phyloP scores from a whole-genome alignment of 2,888 invertebrate genomes.

The Aporophyla lueneburgensis region DNA sequence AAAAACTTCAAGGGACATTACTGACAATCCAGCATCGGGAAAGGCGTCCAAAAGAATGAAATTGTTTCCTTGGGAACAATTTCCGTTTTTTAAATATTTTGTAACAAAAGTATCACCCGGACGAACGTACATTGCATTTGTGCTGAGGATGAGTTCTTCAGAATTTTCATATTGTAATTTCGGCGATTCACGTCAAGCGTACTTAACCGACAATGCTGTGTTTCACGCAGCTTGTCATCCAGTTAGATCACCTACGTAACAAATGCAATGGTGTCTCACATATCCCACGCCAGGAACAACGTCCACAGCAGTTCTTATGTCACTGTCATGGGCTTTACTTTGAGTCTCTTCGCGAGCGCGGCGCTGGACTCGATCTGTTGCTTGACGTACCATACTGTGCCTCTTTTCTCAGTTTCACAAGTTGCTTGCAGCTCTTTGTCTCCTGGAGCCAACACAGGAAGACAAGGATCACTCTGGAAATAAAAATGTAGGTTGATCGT shows the following conservation, averaged over 20 bases:
- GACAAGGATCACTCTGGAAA: conserved; percentile 10
- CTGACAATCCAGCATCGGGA: neutral
- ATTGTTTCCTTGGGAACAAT: neutral
- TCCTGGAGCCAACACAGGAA: conserved; percentile 87
- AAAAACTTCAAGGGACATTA: neutral
- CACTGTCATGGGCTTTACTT: conserved; percentile 87
- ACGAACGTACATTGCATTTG: neutral
- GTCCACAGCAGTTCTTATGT: neutral
- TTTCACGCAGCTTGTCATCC: neutral
- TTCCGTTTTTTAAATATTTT: neutral
- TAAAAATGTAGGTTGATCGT: neutral
- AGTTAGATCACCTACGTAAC: neutral
- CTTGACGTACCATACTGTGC: conserved; percentile 94
- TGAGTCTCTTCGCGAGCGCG: conserved; percentile 90
- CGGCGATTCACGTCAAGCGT: neutral
- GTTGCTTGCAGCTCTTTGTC: conserved; percentile 95
- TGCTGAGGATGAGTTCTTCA: neutral
- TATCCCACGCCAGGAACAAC: neutral
- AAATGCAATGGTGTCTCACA: neutral
- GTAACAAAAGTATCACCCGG: neutral
- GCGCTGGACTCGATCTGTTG: conserved; percentile 94
- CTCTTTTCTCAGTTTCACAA: conserved; percentile 92
- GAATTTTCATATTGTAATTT: neutral
- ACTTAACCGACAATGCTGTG: neutral
- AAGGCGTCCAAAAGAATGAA: neutral